Percentiles rank a stretch among this genome's conserved stretches.
These are phyloP conservation scores for Neostethus bicornis DNA, from an alignment of 2,797 vertebrate genomes.

Conservation along the genomic window DNA sequence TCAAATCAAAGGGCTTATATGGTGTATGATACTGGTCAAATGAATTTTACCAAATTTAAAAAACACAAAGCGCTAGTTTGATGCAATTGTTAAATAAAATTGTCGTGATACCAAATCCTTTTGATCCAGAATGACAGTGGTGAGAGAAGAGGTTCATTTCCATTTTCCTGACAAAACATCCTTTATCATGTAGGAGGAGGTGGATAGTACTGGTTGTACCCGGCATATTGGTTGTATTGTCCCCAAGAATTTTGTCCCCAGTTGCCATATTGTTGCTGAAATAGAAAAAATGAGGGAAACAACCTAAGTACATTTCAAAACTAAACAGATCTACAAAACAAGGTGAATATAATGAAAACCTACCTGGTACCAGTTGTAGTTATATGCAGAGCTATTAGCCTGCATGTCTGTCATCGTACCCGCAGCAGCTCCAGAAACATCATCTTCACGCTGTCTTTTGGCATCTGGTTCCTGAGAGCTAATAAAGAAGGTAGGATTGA, in stretches of 20 bases:
- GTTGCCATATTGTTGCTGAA: conserved; percentile 86
- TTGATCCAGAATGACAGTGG: conserved; percentile 36
- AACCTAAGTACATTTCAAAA: not conserved
- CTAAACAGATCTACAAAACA: not conserved
- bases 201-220: conserved; percentile 97
- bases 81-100: conserved; percentile 25
- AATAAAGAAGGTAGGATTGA: not conserved
- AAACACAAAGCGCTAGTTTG: conserved; percentile 6
- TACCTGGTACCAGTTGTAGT: conserved; percentile 99
- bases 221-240: conserved; percentile 81
- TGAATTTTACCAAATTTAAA: not conserved
- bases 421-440: conserved; percentile 69
- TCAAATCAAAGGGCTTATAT: conserved; percentile 30
- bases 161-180: conserved; percentile 31
- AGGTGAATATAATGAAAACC: conserved; percentile 21
- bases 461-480: conserved; percentile 91
- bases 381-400: conserved; percentile 89
- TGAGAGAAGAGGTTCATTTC: conserved; percentile 51
- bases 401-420: conserved; percentile 86
- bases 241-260: conserved; percentile 93
- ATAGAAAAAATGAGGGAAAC: rapidly evolving
- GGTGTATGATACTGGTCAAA: conserved; percentile 32
- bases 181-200: conserved; percentile 91
- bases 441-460: conserved; percentile 90
- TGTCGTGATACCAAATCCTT: conserved; percentile 36